phyloP scores from a whole-genome alignment of 2,797 vertebrate species.

The Perdix hodgsoniae region DNA sequence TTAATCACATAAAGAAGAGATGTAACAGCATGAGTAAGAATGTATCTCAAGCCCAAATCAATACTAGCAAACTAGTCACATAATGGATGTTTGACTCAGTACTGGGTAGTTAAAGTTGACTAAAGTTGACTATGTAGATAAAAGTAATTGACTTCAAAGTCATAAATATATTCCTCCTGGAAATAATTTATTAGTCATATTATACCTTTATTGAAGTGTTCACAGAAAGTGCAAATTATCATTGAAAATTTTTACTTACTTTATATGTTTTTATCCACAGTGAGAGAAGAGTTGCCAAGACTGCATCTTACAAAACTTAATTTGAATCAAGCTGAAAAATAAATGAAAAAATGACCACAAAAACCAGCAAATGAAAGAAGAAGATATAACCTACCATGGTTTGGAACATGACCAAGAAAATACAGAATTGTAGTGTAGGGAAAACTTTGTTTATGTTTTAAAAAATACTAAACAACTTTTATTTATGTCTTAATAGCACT shows the following conservation, averaged over 20 bases:
- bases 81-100: not conserved
- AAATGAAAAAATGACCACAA: not conserved
- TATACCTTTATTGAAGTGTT: not conserved
- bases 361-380: not conserved
- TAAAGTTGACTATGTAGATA: not conserved
- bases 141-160: not conserved
- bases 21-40: not conserved
- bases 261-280: not conserved
- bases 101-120: not conserved
- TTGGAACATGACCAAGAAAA: constrained; percentile 9
- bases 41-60: not conserved
- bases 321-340: not conserved
- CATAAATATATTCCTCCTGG: not conserved
- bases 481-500: not conserved
- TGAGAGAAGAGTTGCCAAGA: not conserved
- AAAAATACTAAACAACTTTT: not conserved
- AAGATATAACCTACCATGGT: not conserved
- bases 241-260: not conserved
- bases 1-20: not conserved
- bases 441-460: not conserved
- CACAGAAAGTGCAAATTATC: not conserved
- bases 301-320: constrained; percentile 20
- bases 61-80: not conserved
- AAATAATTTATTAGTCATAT: not conserved
- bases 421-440: not conserved